phyloP scores from a whole-genome alignment of 1,140 invertebrate genomes.

The Philotrypesis tridentata region DNA sequence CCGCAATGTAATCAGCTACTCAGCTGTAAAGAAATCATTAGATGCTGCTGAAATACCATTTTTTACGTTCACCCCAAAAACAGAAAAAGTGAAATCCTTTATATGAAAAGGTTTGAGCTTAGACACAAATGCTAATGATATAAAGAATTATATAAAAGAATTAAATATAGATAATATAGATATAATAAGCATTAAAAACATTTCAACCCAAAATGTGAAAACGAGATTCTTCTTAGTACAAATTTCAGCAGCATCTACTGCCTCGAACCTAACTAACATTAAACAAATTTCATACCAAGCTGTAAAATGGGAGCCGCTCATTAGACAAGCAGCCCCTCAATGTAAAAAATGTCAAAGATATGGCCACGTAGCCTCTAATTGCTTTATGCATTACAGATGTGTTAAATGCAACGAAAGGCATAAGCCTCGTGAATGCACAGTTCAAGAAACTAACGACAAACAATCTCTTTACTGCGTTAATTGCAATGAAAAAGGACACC shows the following conservation, averaged over 20 bases:
- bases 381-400: slow-evolving; percentile 12
- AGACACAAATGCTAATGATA: background rate
- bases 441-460: background rate
- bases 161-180: background rate
- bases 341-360: slow-evolving; percentile 46
- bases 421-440: slow-evolving; percentile 9
- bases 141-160: background rate
- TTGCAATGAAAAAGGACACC: slow-evolving; percentile 51
- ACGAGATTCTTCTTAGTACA: background rate
- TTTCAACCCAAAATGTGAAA: background rate
- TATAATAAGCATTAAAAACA: background rate
- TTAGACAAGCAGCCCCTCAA: background rate
- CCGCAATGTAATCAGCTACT: no score
- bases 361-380: slow-evolving; percentile 38
- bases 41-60: no score
- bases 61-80: no score
- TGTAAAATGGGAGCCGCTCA: slow-evolving; percentile 6
- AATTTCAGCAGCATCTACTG: background rate
- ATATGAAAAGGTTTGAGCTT: background rate
- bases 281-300: background rate
- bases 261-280: background rate
- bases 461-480: slow-evolving; percentile 38
- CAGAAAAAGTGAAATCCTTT: no score
- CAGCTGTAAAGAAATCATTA: no score
- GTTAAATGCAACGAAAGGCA: slow-evolving; percentile 37